A percentile compares a stretch with the other conserved stretches of the same genome.
Conservation (phyloP, 2,888 invertebrate species). For the Agrilus cyanescens region DNA sequence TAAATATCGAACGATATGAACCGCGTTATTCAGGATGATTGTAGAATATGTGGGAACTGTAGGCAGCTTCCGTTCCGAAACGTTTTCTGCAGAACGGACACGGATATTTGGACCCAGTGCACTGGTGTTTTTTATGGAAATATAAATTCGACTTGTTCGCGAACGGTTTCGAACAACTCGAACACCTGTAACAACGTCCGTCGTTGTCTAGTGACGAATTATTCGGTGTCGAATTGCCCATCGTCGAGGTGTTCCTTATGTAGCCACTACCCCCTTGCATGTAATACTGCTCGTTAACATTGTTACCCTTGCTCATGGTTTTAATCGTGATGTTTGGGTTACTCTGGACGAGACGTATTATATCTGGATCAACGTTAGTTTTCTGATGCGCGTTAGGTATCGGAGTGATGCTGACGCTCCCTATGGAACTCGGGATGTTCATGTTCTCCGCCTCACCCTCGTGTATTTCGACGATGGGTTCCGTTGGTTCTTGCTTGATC, state of each 20-base stretch:
- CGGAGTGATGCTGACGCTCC: conserved; percentile 32
- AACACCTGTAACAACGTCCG: conserved; percentile 31
- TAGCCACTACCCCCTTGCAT: no score
- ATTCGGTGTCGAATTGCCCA: conserved; percentile 3
- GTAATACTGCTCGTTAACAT: background rate
- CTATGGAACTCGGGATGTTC: conserved; percentile 15
- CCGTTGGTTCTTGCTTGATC: conserved; percentile 30
- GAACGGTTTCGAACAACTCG: conserved; percentile 33
- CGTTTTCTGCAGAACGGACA: conserved; percentile 37
- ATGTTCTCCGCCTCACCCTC: conserved; percentile 19
- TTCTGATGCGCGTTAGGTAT: conserved; percentile 27
- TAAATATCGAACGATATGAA: no score
- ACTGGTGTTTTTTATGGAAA: conserved; percentile 36
- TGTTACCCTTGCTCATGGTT: conserved; percentile 15
- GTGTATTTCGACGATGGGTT: conserved; percentile 34
- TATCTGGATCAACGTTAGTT: conserved; percentile 27
- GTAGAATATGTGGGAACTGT: conserved; percentile 36
- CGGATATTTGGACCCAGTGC: conserved; percentile 34
- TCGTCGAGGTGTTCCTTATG: no score
- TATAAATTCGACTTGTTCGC: conserved; percentile 35
- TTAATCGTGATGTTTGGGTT: conserved; percentile 34
- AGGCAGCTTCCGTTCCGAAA: conserved; percentile 35
- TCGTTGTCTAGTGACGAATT: conserved; percentile 12
- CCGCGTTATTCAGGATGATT: conserved; percentile 33
- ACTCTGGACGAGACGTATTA: conserved; percentile 32